Evolutionary conservation across 2,113 vertebrate genomes (phyloP).

Genomic region (Theristicus caerulescens): DNA sequence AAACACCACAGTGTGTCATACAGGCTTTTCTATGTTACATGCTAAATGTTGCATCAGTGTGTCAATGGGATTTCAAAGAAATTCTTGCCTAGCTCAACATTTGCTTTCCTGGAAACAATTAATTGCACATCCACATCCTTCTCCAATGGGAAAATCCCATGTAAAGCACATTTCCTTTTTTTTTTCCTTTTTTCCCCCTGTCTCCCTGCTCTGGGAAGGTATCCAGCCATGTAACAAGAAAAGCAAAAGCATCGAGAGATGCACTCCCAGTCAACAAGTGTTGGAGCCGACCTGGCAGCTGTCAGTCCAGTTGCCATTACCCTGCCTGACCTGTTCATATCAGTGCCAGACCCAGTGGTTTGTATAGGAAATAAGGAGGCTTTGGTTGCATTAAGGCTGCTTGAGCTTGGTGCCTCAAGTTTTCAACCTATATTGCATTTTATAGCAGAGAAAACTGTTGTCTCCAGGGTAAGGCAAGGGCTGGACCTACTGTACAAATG

Average conservation of each 20-base stretch:
- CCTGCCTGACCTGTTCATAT: not conserved
- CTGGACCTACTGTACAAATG: not conserved
- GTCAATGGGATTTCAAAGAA: not conserved
- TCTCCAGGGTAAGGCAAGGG: not conserved
- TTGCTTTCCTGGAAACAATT: not conserved
- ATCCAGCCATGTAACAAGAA: not conserved
- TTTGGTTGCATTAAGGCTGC: not conserved
- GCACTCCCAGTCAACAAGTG: not conserved
- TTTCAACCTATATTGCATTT: not conserved
- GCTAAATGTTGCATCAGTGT: not conserved
- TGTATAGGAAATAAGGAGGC: not conserved
- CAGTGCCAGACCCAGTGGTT: not conserved
- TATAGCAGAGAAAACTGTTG: not conserved
- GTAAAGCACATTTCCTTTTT: accelerated
- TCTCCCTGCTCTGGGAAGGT: not conserved
- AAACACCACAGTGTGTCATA: not conserved
- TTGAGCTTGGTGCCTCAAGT: not conserved
- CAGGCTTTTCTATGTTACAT: not conserved
- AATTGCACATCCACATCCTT: not conserved
- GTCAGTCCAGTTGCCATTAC: not conserved
- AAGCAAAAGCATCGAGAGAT: not conserved
- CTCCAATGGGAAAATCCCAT: not conserved
- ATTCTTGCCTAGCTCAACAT: not conserved
- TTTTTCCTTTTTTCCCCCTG: accelerated
- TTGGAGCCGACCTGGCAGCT: not conserved